A percentile compares a stretch with the other conserved stretches of the same genome.
Conservation (phyloP, 2,888 invertebrate species). For the Amiota minor region DNA sequence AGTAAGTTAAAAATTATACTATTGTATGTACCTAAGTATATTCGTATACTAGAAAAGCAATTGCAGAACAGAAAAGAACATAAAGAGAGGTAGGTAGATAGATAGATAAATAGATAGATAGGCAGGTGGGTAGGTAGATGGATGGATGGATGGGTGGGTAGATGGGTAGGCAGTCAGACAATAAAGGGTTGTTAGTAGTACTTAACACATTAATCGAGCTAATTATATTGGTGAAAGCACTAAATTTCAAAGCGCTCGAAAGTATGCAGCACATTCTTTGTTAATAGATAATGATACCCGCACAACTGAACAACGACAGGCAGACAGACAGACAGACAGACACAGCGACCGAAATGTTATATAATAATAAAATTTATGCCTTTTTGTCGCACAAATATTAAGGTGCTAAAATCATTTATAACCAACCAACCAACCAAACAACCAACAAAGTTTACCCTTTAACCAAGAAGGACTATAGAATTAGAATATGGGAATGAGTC, state of each 20-base stretch:
- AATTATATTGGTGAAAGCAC: slow-evolving; percentile 58
- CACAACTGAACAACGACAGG: slow-evolving; percentile 18
- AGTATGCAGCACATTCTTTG: too few relatives aligned
- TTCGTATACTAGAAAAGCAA: too few relatives aligned
- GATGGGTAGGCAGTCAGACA: background rate
- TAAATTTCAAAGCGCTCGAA: slow-evolving; percentile 41
- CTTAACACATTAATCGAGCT: slow-evolving; percentile 49
- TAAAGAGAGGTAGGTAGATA: too few relatives aligned
- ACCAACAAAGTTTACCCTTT: too few relatives aligned
- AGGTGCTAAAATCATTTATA: slow-evolving; percentile 23
- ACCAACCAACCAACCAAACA: too few relatives aligned
- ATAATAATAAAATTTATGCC: slow-evolving; percentile 20
- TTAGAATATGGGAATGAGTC: too few relatives aligned
- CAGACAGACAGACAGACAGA: background rate
- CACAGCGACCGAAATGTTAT: background rate
- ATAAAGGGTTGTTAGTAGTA: slow-evolving; percentile 4
- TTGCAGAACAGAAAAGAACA: too few relatives aligned
- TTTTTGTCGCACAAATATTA: slow-evolving; percentile 30
- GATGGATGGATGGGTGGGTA: background rate
- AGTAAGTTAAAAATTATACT: slow-evolving; percentile 18
- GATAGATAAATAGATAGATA: background rate
- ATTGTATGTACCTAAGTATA: too few relatives aligned
- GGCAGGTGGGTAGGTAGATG: background rate
- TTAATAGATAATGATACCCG: too few relatives aligned
- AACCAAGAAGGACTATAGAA: too few relatives aligned